Base-by-base conservation (phyloP, 1,140 invertebrate genomes). In the Calephelis virginiensis region DNA sequence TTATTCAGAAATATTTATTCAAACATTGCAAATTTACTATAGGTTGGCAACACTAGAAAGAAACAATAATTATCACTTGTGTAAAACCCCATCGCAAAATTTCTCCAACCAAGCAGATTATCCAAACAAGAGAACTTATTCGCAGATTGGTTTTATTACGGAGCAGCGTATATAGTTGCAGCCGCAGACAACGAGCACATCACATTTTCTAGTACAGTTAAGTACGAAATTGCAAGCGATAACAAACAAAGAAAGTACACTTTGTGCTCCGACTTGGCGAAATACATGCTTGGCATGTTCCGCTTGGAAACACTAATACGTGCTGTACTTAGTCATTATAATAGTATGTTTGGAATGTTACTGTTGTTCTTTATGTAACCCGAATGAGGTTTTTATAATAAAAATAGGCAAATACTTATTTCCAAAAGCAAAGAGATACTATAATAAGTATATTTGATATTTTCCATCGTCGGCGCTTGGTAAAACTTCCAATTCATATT, bases 121-220 rank as follows among this genome's bases (percentile, higher is more conserved):
- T 56, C 28, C 53, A 59, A 59, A 59, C 53, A 38, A 59, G 53
- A 38, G 28, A 59, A 37, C 37, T 28, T 59, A 28, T 37, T 38
- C 28, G 53, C 37, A 59, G 17, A 59, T 59, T 59, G 53, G 53
- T 59, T 59, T 37, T 59, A 59, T 59, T 59, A 59, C 28, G 28
- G 37, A 12, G 14, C 50, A 56, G 37, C 53, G 53, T 37, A 37
- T 59, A 17, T 17, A 59, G 28, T 59, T 37, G 53, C 11, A 38
- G 53, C 53, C 53, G 28, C 53, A 59, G 53, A 59, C 53, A 37
- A 59, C 53, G 53, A 59, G 53, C 28, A 12, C 53, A 59, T 59
- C 53, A 59, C 53, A 59, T 59, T 59, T 59, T 59, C 53, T 59
- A 59, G 17, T 59, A 59, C 53, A 59, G 53, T 59, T 59, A 59